Percentiles rank a stretch among this genome's conserved stretches.
These are phyloP conservation scores for Serinus canaria DNA, from an alignment of 2,113 vertebrate genomes.

Conservation along the genomic window DNA sequence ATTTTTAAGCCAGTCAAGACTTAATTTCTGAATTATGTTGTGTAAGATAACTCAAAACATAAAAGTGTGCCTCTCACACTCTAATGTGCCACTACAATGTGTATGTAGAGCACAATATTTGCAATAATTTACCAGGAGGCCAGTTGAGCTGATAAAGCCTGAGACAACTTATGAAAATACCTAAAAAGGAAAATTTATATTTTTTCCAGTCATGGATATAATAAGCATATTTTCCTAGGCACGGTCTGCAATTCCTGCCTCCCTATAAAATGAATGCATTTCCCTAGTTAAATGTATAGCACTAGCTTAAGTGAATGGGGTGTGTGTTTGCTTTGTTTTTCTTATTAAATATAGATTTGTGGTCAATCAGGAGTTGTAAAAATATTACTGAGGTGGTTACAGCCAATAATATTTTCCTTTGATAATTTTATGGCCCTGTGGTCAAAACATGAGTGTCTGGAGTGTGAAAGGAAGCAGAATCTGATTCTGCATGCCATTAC, in stretches of 20 bases:
- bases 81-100: neutral
- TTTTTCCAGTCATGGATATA: conserved; percentile 36
- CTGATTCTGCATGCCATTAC: conserved; percentile 54
- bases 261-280: neutral
- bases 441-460: conserved; percentile 57
- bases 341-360: conserved; percentile 69
- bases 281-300: conserved; percentile 12
- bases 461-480: conserved; percentile 65
- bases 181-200: conserved; percentile 24
- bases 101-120: neutral
- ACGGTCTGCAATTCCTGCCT: neutral
- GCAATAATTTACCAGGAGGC: conserved; percentile 18
- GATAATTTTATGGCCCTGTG: conserved; percentile 64
- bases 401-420: conserved; percentile 63
- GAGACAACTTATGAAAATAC: conserved; percentile 36
- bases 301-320: conserved; percentile 35
- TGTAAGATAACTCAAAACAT: neutral
- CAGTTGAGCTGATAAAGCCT: conserved; percentile 32
- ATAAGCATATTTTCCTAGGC: conserved; percentile 45
- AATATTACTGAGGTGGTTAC: conserved; percentile 61
- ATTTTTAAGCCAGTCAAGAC: neutral
- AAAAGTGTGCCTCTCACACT: neutral
- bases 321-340: conserved; percentile 63
- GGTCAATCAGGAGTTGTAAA: conserved; percentile 65
- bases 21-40: conserved; percentile 12